Conservation (phyloP, 2,888 invertebrate species). For the Psylliodes chrysocephalus region DNA sequence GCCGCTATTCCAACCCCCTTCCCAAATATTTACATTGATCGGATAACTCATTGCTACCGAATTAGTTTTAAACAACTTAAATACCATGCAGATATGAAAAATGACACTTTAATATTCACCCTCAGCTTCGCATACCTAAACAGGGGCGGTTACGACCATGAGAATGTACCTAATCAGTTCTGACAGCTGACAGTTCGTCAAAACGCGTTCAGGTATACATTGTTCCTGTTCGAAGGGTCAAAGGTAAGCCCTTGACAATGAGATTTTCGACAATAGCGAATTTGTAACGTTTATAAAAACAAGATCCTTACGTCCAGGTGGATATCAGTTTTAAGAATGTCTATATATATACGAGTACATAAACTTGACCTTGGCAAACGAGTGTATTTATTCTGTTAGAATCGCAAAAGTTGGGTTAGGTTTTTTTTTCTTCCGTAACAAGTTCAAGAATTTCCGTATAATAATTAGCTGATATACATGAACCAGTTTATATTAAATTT, state of each 20-base stretch:
- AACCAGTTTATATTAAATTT: no score
- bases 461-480: no score
- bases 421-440: no score
- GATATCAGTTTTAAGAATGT: no score
- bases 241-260: conserved; percentile 28
- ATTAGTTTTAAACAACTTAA: conserved; percentile 10
- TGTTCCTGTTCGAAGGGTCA: conserved; percentile 19
- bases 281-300: conserved; percentile 58
- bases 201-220: background rate
- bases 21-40: no score
- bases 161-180: conserved; percentile 1
- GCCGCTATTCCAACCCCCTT: no score
- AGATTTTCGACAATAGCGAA: conserved; percentile 46
- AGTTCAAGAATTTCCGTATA: no score
- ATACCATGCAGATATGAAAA: conserved; percentile 13
- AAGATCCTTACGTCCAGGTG: conserved; percentile 22
- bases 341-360: no score
- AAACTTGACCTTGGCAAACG: background rate
- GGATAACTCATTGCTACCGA: background rate
- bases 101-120: conserved; percentile 28
- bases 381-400: background rate
- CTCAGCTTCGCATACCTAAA: background rate
- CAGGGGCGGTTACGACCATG: background rate
- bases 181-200: conserved; percentile 7
- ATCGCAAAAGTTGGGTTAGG: background rate